These are phyloP conservation scores for Pteruthius melanotis DNA, from an alignment of 2,113 vertebrate genomes.

Conservation along the genomic window DNA sequence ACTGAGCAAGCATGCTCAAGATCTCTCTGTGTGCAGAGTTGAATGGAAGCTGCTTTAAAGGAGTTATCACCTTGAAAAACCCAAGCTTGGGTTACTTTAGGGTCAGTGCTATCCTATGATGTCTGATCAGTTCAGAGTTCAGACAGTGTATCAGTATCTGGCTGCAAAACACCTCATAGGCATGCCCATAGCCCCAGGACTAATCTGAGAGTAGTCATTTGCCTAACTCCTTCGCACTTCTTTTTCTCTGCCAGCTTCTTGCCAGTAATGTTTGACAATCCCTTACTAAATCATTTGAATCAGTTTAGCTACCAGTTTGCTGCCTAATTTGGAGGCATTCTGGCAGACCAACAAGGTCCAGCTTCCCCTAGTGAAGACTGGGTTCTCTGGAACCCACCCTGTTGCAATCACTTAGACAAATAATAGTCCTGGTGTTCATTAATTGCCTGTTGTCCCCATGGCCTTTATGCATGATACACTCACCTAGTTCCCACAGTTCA, in stretches of 20 bases:
- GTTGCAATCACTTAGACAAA: not conserved
- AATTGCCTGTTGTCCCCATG: not conserved
- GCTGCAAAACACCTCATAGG: not conserved
- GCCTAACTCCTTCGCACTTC: not conserved
- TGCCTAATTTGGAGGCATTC: not conserved
- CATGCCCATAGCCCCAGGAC: not conserved
- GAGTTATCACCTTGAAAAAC: conserved; percentile 23
- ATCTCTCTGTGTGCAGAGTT: not conserved
- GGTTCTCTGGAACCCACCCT: not conserved
- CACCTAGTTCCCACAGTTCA: not conserved
- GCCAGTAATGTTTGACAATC: not conserved
- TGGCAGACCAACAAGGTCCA: not conserved
- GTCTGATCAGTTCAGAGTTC: not conserved
- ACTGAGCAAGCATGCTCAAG: not conserved
- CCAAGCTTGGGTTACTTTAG: not conserved
- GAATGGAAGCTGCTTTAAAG: not conserved
- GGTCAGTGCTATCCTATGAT: not conserved
- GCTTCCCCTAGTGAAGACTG: not conserved
- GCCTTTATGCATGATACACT: not conserved
- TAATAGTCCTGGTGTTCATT: not conserved
- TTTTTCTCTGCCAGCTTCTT: not conserved
- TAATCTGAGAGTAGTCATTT: not conserved
- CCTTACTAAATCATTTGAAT: not conserved
- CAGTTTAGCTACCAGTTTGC: not conserved
- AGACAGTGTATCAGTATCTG: not conserved